A percentile compares a stretch with the other conserved stretches of the same genome.
phyloP scores from a whole-genome alignment of 2,113 vertebrate species.

The Cephalopholis sonnerati region DNA sequence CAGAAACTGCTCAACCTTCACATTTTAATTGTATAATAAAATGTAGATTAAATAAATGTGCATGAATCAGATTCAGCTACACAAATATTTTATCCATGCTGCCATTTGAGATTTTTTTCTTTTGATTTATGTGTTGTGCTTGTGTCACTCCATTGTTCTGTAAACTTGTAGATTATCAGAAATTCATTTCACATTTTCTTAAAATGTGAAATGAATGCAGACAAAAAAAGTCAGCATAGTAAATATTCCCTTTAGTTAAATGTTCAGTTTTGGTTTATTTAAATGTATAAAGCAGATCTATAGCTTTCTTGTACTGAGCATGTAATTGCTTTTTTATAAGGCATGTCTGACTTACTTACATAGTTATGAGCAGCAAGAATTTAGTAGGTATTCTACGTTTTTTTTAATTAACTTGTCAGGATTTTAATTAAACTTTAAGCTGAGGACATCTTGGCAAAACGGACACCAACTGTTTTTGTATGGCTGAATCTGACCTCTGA shows the following conservation, averaged over 20 bases:
- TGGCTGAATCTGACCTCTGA: neutral
- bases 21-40: neutral
- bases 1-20: neutral
- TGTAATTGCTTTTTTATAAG: neutral
- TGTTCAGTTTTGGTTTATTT: neutral
- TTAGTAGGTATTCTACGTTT: neutral
- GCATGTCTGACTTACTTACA: neutral
- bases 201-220: neutral
- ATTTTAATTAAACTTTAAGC: neutral
- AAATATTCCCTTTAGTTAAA: neutral
- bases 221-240: neutral
- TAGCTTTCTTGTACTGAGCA: neutral
- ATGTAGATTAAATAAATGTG: neutral
- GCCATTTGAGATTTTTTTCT: neutral
- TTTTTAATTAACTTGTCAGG: neutral
- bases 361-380: neutral
- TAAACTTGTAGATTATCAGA: neutral
- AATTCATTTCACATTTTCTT: neutral
- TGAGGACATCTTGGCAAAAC: neutral
- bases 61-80: neutral
- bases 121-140: neutral
- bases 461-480: neutral
- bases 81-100: neutral
- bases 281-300: neutral
- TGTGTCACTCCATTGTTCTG: neutral